These are phyloP conservation scores for Euphydryas editha DNA, from an alignment of 2,888 invertebrate species.

Conservation along the genomic window DNA sequence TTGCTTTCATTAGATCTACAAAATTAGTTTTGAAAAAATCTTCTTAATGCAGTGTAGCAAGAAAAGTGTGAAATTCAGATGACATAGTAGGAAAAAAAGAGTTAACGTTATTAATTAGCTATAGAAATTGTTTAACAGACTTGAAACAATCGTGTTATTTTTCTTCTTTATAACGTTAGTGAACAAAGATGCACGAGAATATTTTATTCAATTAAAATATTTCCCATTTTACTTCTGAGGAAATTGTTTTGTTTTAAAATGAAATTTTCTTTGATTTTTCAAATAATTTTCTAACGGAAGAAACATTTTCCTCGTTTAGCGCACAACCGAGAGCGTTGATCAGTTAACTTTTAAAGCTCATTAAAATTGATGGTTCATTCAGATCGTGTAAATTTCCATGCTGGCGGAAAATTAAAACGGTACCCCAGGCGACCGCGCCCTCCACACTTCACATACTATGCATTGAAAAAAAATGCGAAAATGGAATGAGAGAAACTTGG, in stretches of 20 bases:
- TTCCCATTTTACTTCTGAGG: neutral
- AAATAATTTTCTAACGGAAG: constrained; percentile 45
- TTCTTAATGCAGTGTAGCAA: too few species aligned
- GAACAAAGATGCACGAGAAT: neutral
- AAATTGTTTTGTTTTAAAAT: constrained; percentile 1
- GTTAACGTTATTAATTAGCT: too few species aligned
- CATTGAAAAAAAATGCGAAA: constrained; percentile 61
- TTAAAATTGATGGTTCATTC: constrained; percentile 82
- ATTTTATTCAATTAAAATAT: neutral
- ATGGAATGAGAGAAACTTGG: constrained; percentile 63
- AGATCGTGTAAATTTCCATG: constrained; percentile 74
- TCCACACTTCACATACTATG: constrained; percentile 48
- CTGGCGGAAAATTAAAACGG: constrained; percentile 82
- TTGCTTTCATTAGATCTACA: too few species aligned
- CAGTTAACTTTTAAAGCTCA: constrained; percentile 81
- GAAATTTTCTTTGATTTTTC: constrained; percentile 14
- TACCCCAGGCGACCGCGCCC: constrained; percentile 67
- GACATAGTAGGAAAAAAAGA: too few species aligned
- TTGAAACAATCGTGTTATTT: neutral
- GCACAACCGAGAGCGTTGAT: constrained; percentile 58
- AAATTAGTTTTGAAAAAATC: too few species aligned
- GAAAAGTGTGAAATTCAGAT: too few species aligned
- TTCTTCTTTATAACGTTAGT: neutral
- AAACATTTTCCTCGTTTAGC: constrained; percentile 42
- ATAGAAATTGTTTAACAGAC: neutral